Evolutionary conservation across 2,797 vertebrate species (phyloP), one percentile per base, ranked within the genome.

Genomic region (Malurus leucopterus): DNA sequence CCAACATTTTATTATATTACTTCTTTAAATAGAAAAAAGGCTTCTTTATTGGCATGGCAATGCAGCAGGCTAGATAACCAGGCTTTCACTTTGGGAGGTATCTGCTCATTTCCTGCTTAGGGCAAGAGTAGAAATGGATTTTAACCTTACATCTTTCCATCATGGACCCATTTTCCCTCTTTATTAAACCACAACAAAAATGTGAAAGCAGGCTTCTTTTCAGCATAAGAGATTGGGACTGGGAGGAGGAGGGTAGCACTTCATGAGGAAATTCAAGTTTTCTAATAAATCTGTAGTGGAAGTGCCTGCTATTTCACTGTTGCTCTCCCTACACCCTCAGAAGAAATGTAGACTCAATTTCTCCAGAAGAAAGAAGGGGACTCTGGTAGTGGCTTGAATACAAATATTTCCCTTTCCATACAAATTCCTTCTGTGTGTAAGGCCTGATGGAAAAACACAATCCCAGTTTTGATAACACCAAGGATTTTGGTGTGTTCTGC

Each of bases 1-100:
- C 89, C 79, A 94, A 90, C 89, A 72, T 92, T 91, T 93, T 93
- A 92, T 93, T 93, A 91, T 91, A 95, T 94, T 92, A 93, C 54
- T 94, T 88, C 84, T 95, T 95, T 92, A 93, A 95, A 88, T 78
- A 94, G 88, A 80, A 92, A 92, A 84, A 91, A 78, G 65, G 15
- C 61, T 94, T 71, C 62, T 84, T 88, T 92, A 86, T 92, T 93
- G 86, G 84, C 61, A 76, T 80, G 80, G 49, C 74, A 63, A 54
- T 71, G 63, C 82, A 89, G 81, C 47, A 88, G 78, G 61, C 54
- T 77, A 79, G 91, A 90, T 90, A 92, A 86, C 74, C 54, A 72
- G 59, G 13, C 57, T 95, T 90, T 91, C 50, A 70, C 26, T 89
- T 71, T 81, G 86, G 74, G 89, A 92, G 38, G 63, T 84, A 69